Evolutionary conservation across 2,797 vertebrate species (phyloP).

Genomic region (Falco naumanni): DNA sequence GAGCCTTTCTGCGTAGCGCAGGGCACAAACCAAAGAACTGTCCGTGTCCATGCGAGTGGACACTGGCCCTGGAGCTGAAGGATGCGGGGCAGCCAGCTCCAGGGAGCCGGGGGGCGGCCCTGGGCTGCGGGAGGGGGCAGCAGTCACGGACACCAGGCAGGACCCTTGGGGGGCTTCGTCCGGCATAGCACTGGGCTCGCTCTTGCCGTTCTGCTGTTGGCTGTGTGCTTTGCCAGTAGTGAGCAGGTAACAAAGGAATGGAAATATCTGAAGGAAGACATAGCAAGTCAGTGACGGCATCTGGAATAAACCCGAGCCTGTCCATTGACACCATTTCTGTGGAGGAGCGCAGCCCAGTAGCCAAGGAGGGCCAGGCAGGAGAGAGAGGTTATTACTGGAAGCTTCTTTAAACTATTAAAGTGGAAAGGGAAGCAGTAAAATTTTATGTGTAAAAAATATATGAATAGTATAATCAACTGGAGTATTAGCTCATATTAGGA

Average conservation of each 20-base stretch:
- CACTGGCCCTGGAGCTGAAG: not conserved
- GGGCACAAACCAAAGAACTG: not conserved
- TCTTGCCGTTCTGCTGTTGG: not conserved
- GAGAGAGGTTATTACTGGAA: not conserved
- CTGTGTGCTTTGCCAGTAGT: not conserved
- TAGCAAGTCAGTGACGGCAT: not conserved
- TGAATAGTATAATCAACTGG: not conserved
- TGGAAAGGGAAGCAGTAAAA: not conserved
- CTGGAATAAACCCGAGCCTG: not conserved
- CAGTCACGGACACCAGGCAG: fast-evolving
- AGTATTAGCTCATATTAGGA: not conserved
- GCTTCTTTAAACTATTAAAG: not conserved
- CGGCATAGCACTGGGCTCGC: not conserved
- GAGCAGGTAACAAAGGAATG: not conserved
- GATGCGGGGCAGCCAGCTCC: not conserved
- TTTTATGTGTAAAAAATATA: not conserved
- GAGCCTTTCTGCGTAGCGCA: not conserved
- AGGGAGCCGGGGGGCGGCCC: not conserved
- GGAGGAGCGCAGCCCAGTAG: not conserved
- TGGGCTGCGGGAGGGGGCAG: not conserved
- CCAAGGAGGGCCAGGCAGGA: not conserved
- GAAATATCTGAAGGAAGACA: not conserved
- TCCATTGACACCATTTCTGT: not conserved
- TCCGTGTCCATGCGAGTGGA: fast-evolving
- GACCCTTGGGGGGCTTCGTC: not conserved